These are phyloP conservation scores for Epinotia ramella DNA, from an alignment of 2,888 invertebrate species.

Conservation along the genomic window DNA sequence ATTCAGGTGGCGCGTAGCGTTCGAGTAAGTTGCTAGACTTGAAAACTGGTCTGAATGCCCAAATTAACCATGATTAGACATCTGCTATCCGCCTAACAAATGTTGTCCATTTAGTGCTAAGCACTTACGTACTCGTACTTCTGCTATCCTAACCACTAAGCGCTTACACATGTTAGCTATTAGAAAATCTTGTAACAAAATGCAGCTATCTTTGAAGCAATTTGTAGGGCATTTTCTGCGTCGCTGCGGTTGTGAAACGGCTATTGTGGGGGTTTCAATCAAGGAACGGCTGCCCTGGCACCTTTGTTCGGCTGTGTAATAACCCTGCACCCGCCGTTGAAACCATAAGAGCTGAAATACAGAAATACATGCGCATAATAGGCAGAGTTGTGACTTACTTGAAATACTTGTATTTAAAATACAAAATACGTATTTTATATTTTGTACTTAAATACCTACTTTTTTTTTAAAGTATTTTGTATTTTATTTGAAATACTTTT, in stretches of 20 bases:
- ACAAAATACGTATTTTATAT: too few species aligned
- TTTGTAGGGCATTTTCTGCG: constrained; percentile 32
- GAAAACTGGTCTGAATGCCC: not conserved
- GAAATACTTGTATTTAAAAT: too few species aligned
- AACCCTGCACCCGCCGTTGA: constrained; percentile 2
- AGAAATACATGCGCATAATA: not conserved
- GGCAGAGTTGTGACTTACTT: too few species aligned
- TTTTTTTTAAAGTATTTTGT: too few species aligned
- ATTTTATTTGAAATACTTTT: too few species aligned
- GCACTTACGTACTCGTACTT: too few species aligned
- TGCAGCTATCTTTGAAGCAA: constrained; percentile 20
- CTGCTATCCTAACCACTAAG: constrained; percentile 18
- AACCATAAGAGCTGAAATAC: not conserved
- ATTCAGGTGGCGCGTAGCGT: too few species aligned
- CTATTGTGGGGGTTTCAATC: constrained; percentile 36
- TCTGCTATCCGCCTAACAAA: constrained; percentile 28
- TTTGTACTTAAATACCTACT: too few species aligned
- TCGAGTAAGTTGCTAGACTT: not conserved
- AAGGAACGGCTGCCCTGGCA: constrained; percentile 22
- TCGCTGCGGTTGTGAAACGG: constrained; percentile 21
- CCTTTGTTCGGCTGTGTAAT: constrained; percentile 29
- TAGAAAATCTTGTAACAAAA: constrained; percentile 24
- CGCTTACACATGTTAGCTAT: constrained; percentile 18
- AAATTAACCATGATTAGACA: constrained; percentile 23
- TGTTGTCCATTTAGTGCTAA: constrained; percentile 9